phyloP scores from a whole-genome alignment of 2,888 invertebrate species.

The Eupithecia subfuscata region DNA sequence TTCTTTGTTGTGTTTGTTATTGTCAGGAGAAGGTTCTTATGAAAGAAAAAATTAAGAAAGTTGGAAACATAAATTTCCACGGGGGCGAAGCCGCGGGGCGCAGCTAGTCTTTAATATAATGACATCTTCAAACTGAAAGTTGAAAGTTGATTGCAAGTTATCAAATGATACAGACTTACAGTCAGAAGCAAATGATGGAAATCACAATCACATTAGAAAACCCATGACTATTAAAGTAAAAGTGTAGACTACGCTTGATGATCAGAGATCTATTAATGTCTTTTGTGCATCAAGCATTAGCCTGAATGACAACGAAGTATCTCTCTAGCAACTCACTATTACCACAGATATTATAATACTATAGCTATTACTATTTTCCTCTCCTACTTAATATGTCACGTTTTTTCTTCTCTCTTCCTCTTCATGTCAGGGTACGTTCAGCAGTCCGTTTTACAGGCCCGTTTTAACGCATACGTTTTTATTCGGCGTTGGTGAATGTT shows the following conservation, averaged over 20 bases:
- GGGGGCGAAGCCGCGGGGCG: too few relatives aligned
- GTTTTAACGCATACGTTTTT: too few relatives aligned
- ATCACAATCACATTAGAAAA: slow-evolving; percentile 27
- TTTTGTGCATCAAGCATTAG: slow-evolving; percentile 8
- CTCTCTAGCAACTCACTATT: background rate
- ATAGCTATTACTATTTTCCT: background rate
- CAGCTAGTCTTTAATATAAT: background rate
- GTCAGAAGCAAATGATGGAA: slow-evolving; percentile 11
- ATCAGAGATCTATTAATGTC: background rate
- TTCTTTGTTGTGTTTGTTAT: too few relatives aligned
- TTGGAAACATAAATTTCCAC: too few relatives aligned
- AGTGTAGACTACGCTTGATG: background rate
- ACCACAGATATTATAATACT: too few relatives aligned
- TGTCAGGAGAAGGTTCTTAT: too few relatives aligned
- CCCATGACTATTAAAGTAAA: slow-evolving; percentile 18
- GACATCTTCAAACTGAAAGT: background rate
- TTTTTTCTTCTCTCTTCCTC: background rate
- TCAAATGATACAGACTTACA: background rate
- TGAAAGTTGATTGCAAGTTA: slow-evolving; percentile 3
- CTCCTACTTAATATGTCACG: background rate
- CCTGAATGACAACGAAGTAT: slow-evolving; percentile 12
- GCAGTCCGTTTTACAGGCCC: too few relatives aligned
- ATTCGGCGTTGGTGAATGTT: too few relatives aligned
- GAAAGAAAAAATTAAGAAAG: too few relatives aligned
- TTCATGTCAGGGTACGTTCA: background rate